A percentile compares a stretch with the other conserved stretches of the same genome.
Conservation (phyloP, 2,888 invertebrate genomes). For the Ecdyonurus torrentis region DNA sequence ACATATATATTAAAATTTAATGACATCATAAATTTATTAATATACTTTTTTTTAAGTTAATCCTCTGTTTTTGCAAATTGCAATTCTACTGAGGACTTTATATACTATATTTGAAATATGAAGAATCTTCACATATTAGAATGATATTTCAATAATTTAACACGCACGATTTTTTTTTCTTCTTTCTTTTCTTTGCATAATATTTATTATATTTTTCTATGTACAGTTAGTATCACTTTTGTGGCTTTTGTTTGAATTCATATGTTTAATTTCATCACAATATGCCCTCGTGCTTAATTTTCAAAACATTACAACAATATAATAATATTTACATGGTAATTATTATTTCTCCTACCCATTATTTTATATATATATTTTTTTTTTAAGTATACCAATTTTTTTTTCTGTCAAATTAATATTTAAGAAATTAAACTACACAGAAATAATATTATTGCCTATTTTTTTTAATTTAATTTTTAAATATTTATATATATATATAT, state of each 20-base stretch:
- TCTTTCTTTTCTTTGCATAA: too few species aligned
- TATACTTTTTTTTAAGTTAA: too few species aligned
- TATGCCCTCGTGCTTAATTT: background rate
- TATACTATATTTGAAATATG: too few species aligned
- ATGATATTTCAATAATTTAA: background rate
- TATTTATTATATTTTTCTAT: background rate
- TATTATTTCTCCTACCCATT: background rate
- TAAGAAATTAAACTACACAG: background rate
- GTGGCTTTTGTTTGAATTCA: background rate
- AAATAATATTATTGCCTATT: background rate
- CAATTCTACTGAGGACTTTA: too few species aligned
- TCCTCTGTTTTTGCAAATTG: too few species aligned
- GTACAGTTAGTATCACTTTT: background rate
- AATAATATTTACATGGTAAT: background rate
- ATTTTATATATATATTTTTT: background rate
- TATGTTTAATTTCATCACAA: background rate
- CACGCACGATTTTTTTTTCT: background rate
- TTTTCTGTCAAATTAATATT: too few species aligned
- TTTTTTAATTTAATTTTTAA: background rate
- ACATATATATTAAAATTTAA: too few species aligned
- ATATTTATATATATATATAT: background rate
- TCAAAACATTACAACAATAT: too few species aligned
- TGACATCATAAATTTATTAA: too few species aligned
- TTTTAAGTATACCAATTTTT: too few species aligned
- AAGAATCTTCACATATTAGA: too few species aligned